Percentiles rank a stretch among this genome's conserved stretches.
These are phyloP conservation scores for Aphelenchoides besseyi DNA, from an alignment of 1,140 invertebrate genomes.

Conservation along the genomic window DNA sequence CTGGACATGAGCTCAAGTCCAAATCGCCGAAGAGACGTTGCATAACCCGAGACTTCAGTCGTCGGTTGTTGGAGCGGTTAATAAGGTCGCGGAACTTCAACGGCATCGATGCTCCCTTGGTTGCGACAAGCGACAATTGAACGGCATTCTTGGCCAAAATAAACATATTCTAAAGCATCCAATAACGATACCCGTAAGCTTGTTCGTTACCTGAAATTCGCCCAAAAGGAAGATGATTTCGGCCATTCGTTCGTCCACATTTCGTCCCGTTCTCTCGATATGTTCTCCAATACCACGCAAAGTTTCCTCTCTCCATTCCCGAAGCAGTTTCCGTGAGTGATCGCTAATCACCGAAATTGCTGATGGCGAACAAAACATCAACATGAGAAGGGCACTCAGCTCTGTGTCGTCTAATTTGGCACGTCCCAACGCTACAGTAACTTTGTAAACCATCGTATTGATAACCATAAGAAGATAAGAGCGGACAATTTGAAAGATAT, in stretches of 20 bases:
- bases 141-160: conserved; percentile 3
- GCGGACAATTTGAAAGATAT: background rate
- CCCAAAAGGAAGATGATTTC: conserved; percentile 1
- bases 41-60: background rate
- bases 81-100: conserved; percentile 1
- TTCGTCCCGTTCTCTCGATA: conserved; percentile 3
- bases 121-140: background rate
- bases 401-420: conserved; percentile 4
- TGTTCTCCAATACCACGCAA: background rate
- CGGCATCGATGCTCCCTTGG: background rate
- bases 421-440: background rate
- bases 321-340: background rate
- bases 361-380: background rate
- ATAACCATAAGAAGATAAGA: background rate
- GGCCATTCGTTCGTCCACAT: conserved; percentile 4
- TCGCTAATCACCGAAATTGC: background rate
- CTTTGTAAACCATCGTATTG: background rate
- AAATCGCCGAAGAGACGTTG: conserved; percentile 5
- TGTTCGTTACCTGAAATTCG: conserved; percentile 4
- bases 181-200: too few relatives aligned
- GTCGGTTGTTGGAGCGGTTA: conserved; percentile 2
- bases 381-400: background rate
- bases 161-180: background rate
- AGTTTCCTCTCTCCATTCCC: conserved; percentile 5
- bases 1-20: background rate